A percentile compares a stretch with the other conserved stretches of the same genome.
Evolutionary conservation across 2,113 vertebrate genomes (phyloP).

Genomic region (Isurus oxyrinchus): DNA sequence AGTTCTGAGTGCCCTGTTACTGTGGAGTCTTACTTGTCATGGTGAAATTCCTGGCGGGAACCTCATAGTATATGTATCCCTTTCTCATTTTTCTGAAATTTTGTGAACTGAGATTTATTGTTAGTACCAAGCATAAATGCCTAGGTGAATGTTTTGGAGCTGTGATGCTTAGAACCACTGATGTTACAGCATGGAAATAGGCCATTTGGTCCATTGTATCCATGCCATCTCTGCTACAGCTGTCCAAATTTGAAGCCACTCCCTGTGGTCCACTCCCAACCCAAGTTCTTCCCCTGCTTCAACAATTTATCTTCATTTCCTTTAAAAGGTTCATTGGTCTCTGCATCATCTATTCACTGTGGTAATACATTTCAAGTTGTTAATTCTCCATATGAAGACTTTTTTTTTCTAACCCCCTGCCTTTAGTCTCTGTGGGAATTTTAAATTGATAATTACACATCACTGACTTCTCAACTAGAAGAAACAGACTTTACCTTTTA

Average conservation of each 20-base stretch:
- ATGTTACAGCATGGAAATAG: background rate
- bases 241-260: background rate
- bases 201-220: background rate
- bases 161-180: background rate
- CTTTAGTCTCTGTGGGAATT: too few relatives aligned
- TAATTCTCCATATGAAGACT: background rate
- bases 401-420: background rate
- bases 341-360: background rate
- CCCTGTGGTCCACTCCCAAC: background rate
- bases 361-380: background rate
- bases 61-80: background rate
- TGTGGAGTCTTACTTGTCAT: background rate
- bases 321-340: background rate
- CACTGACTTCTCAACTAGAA: too few relatives aligned
- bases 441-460: too few relatives aligned
- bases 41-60: background rate
- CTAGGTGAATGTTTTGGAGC: background rate
- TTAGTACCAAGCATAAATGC: background rate
- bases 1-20: background rate
- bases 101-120: background rate
- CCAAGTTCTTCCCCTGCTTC: background rate
- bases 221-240: background rate
- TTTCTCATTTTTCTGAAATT: background rate
- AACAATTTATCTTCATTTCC: too few relatives aligned
- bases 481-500: too few relatives aligned